Evolutionary conservation across 2,888 invertebrate genomes (phyloP), one percentile per base, ranked within the genome.

Genomic region (Acheta domesticus): DNA sequence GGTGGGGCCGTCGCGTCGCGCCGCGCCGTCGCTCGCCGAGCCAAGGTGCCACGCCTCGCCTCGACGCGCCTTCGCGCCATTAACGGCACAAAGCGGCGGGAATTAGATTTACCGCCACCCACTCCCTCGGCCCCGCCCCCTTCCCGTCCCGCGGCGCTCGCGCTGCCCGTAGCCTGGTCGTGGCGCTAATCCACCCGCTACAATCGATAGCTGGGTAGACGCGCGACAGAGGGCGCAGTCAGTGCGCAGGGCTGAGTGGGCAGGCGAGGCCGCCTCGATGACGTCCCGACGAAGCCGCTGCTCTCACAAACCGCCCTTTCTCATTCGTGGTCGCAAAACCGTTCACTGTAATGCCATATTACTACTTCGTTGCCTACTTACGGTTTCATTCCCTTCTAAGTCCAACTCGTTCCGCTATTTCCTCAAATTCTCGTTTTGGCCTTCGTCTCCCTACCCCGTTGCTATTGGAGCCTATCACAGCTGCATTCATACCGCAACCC

Each of bases 31-130:
- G 36, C 36, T 36, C 36, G 36, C 36, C 36, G 36, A 36, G 36
- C 36, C n/a, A 62, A 62, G 62, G 62, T 62, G 62, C 62, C 62
- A 62, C 62, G 62, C n/a, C 62, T 62, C 62, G 16, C 14, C 62
- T 19, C 62, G n/a, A 62, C 62, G 62, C 62, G 62, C 62, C 62
- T 62, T 62, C n/a, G 62, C 62, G n/a, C 62, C 62, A 62, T 62
- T 62, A 19, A 36, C n/a, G 62, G 62, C 62, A 62, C 62, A 62
- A 62, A 62, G 62, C 62, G 62, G 16, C 16, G 62, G 62, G 62
- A 62, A 62, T 62, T 62, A 62, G 62, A 62, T 62, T 62, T 62
- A n/a, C 62, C n/a, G 62, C 4, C 16, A 19, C 62, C 62, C 62
- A 62, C n/a, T 62, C 14, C n/a, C 62, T 36, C 36, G 36, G n/a